A percentile compares a stretch with the other conserved stretches of the same genome.
These are phyloP conservation scores for Drosophila mimetica DNA, from an alignment of 2,888 invertebrate genomes.

Conservation along the genomic window DNA sequence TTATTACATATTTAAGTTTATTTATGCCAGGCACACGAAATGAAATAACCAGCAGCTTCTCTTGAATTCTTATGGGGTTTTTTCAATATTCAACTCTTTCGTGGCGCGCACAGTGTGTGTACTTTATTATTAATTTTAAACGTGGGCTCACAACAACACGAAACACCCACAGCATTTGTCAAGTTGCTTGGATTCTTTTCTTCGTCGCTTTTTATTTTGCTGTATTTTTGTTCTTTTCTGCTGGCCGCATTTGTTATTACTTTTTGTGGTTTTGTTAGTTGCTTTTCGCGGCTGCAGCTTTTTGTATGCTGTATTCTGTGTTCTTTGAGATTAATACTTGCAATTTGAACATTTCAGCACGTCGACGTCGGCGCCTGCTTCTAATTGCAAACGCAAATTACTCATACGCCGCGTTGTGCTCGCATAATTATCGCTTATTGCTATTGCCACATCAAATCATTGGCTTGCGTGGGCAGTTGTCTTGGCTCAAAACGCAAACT, in stretches of 20 bases:
- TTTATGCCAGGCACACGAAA: conserved; percentile 35
- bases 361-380: conserved; percentile 59
- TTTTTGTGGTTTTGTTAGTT: conserved; percentile 56
- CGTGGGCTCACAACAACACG: conserved; percentile 62
- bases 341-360: conserved; percentile 74
- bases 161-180: conserved; percentile 70
- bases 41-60: conserved; percentile 20
- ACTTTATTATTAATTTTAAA: conserved; percentile 74
- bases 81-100: conserved; percentile 42
- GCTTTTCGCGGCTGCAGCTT: conserved; percentile 19
- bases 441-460: conserved; percentile 49
- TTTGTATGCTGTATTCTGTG: conserved; percentile 17
- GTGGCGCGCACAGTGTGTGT: conserved; percentile 46
- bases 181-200: conserved; percentile 62
- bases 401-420: conserved; percentile 72
- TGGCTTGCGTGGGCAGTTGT: conserved; percentile 37
- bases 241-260: conserved; percentile 71
- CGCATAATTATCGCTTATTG: conserved; percentile 68
- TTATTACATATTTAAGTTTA: conserved; percentile 54
- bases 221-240: conserved; percentile 34
- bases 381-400: conserved; percentile 72
- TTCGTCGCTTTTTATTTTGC: conserved; percentile 7
- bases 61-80: conserved; percentile 55
- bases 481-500: conserved; percentile 22
- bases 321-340: conserved; percentile 64